A percentile compares a stretch with the other conserved stretches of the same genome.
Evolutionary conservation across 1,140 invertebrate species (phyloP).

Genomic region (Radopholus similis): DNA sequence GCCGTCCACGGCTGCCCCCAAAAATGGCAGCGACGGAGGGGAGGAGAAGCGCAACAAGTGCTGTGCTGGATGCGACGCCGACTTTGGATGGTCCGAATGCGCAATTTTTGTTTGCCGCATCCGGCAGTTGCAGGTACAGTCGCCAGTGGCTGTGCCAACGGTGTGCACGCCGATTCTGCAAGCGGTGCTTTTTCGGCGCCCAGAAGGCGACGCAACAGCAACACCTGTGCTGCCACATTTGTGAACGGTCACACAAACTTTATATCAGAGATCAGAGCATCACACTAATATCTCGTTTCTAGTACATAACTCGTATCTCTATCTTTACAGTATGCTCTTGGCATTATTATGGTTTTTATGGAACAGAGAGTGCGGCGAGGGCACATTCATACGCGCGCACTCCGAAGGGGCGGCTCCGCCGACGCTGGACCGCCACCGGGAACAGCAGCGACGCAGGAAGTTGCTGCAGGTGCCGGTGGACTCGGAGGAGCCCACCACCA

Average conservation of each 20-base stretch:
- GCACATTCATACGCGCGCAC: background rate
- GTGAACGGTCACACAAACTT: background rate
- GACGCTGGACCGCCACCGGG: no score
- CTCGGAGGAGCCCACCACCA: no score
- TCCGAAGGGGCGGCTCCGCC: background rate
- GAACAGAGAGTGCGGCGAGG: no score
- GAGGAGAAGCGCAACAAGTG: conserved; percentile 22
- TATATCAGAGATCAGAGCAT: background rate
- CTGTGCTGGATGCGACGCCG: conserved; percentile 52
- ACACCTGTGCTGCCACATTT: conserved; percentile 14
- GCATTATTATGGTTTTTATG: background rate
- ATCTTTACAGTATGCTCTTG: background rate
- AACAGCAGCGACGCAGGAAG: no score
- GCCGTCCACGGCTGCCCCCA: background rate
- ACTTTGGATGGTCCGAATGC: conserved; percentile 33
- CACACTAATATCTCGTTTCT: background rate
- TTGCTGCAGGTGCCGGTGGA: no score
- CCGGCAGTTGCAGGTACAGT: background rate
- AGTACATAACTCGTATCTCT: background rate
- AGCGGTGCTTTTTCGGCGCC: conserved; percentile 15
- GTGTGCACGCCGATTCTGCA: conserved; percentile 9
- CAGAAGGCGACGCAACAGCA: conserved; percentile 25
- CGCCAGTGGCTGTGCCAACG: conserved; percentile 2
- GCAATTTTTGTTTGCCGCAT: background rate
- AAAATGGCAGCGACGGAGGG: background rate